Base-by-base conservation (phyloP, 2,888 invertebrate species). In the Esperia sulphurella region DNA sequence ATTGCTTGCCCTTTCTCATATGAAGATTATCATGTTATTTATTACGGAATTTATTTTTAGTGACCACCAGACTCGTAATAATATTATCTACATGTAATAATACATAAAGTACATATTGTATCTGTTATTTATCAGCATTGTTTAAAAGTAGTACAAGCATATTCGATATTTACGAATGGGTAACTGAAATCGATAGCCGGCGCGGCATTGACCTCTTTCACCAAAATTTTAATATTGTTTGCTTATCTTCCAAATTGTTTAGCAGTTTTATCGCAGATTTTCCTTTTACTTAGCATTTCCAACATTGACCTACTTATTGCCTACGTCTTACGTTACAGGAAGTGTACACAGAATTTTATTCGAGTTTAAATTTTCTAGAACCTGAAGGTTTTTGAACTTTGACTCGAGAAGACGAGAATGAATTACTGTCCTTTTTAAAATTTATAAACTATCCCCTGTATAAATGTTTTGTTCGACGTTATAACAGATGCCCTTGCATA, bases 171-270 rank as follows among this genome's bases (percentile, higher is more conserved):
- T 68, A 71, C 62, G 41, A 58, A 65, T 69, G 55, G 61, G 60
- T 61, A 63, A 68, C 68, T 64, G 54, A 77, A 74, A 71, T 75
- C 69, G 69, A 76, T 75, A 73, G 64, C 58, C 64, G 48, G 61
- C 58, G 43, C 59, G 71, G 65, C 81, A 79, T 78, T 83, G 81
- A 80, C 81, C 79, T 76, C 57, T 61, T 56, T 57, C 52, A 54
- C 62, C 61, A 59, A 56, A 65, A 64, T 73, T 67, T 62, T 60
- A 64, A 64, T 60, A 59, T 57, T 63, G 61, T 61, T 56, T 51
- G 41, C 52, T 59, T 63, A 61, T 62, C 52, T 50, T 55, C 57
- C 33, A 52, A 52, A 57, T 50, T 49, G 49, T 44, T 43, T 43
- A 47, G 45, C 10, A 49, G 40, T 35, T 40, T 46, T 47, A 49